These are phyloP conservation scores for Austrolebias charrua DNA, from an alignment of 2,797 vertebrate species.

Conservation along the genomic window DNA sequence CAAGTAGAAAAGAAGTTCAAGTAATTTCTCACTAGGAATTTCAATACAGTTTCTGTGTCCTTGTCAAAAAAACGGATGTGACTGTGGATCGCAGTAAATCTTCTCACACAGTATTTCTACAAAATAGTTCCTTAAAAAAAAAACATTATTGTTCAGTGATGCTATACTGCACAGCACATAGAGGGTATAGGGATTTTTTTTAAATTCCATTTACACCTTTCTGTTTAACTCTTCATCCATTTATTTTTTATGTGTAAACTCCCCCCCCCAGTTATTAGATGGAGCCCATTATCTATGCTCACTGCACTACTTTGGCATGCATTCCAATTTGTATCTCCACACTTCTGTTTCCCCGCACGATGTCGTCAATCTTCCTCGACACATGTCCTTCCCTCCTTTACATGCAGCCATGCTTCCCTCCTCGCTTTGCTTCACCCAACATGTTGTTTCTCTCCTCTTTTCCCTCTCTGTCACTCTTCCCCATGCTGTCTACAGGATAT, in stretches of 20 bases:
- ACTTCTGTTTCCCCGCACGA: conserved; percentile 43
- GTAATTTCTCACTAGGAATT: too few species aligned
- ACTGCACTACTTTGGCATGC: conserved; percentile 32
- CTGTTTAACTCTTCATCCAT: conserved; percentile 39
- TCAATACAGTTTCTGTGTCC: too few species aligned
- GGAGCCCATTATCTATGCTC: conserved; percentile 57
- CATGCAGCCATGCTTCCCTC: conserved; percentile 28
- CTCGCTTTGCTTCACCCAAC: conserved; percentile 43
- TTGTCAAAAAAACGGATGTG: too few species aligned
- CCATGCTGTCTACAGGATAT: conserved; percentile 61
- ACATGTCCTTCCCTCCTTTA: conserved; percentile 22
- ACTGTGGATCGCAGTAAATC: too few species aligned
- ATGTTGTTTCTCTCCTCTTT: conserved; percentile 36
- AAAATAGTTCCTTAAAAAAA: conserved; percentile 13
- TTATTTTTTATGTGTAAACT: conserved; percentile 47
- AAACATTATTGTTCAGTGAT: conserved; percentile 16
- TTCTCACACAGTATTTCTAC: not conserved
- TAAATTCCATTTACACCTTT: conserved; percentile 13
- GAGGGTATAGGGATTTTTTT: conserved; percentile 21
- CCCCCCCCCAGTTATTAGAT: conserved; percentile 55
- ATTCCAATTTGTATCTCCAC: conserved; percentile 29
- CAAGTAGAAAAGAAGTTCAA: too few species aligned
- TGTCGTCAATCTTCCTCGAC: conserved; percentile 47
- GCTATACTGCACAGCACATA: conserved; percentile 9
- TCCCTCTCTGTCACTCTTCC: conserved; percentile 41